A percentile compares a stretch with the other conserved stretches of the same genome.
phyloP scores from a whole-genome alignment of 2,113 vertebrate genomes.

The Oncorhynchus kisutch region DNA sequence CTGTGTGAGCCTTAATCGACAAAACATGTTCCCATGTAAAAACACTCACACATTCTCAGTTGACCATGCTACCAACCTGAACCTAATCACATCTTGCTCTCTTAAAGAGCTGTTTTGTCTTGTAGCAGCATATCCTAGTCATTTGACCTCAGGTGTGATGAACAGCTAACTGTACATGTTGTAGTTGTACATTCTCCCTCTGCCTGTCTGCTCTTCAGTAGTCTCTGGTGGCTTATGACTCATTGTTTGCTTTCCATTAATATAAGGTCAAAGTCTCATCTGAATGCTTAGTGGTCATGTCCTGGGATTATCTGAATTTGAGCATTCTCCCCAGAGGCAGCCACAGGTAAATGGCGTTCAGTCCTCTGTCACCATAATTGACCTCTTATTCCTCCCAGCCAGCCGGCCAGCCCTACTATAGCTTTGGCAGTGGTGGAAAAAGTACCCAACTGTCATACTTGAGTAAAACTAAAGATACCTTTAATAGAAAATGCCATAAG shows the following conservation, averaged over 20 bases:
- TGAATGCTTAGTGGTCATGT: slow-evolving; percentile 54
- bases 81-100: not conserved
- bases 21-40: slow-evolving; percentile 14
- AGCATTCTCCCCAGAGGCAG: slow-evolving; percentile 27
- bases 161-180: not conserved
- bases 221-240: slow-evolving; percentile 44
- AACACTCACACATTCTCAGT: not conserved
- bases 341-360: slow-evolving; percentile 41
- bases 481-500: too few relatives aligned
- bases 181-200: not conserved
- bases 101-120: not conserved
- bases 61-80: not conserved
- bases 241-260: slow-evolving; percentile 59
- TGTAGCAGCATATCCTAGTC: not conserved
- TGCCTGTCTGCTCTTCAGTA: slow-evolving; percentile 15
- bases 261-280: slow-evolving; percentile 41
- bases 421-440: too few relatives aligned
- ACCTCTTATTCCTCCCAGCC: slow-evolving; percentile 12
- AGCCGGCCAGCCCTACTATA: too few relatives aligned
- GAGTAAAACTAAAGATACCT: too few relatives aligned
- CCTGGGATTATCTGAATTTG: slow-evolving; percentile 60
- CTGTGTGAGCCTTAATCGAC: slow-evolving; percentile 51
- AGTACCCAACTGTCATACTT: too few relatives aligned
- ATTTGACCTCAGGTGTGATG: not conserved
- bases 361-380: slow-evolving; percentile 52